Conservation (phyloP, 1,140 invertebrate genomes). For the Drosophila repletoides region DNA sequence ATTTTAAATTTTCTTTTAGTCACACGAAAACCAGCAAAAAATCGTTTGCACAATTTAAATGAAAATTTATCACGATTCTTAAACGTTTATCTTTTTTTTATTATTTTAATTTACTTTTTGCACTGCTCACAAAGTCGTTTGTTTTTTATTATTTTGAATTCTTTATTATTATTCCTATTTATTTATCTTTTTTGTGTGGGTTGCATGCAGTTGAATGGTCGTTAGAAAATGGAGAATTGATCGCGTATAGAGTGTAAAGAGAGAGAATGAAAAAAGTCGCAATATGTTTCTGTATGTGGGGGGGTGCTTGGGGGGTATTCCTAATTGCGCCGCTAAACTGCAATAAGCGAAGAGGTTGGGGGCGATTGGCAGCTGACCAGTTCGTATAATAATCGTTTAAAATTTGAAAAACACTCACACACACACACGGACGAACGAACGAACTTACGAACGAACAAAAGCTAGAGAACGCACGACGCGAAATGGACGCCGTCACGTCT, state of each 20-base stretch:
- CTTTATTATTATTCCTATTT: conserved; percentile 14
- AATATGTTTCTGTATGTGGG: conserved; percentile 1
- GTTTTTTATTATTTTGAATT: conserved; percentile 46
- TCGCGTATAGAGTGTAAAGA: conserved; percentile 13
- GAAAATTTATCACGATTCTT: conserved; percentile 74
- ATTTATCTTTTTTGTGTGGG: conserved; percentile 53
- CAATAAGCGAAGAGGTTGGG: not conserved
- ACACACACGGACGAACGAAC: not conserved
- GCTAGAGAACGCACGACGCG: conserved; percentile 12
- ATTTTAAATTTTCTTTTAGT: conserved; percentile 2
- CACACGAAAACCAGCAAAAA: conserved; percentile 41
- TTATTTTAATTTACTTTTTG: conserved; percentile 45
- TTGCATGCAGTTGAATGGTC: conserved; percentile 60
- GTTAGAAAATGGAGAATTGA: conserved; percentile 26
- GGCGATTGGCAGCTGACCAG: conserved; percentile 29
- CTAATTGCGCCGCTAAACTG: conserved; percentile 36
- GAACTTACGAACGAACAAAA: not conserved
- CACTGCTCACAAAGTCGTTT: conserved; percentile 49
- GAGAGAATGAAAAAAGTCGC: conserved; percentile 21
- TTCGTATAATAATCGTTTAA: conserved; percentile 40
- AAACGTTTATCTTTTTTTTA: conserved; percentile 22
- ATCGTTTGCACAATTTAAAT: conserved; percentile 73
- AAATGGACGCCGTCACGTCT: conserved; percentile 43
- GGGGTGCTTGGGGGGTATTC: no score
- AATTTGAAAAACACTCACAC: conserved; percentile 32